These are phyloP conservation scores for Sanderia malayensis DNA, from an alignment of 30 jellyfish, hydroid and myxozoan species.

Conservation along the genomic window DNA sequence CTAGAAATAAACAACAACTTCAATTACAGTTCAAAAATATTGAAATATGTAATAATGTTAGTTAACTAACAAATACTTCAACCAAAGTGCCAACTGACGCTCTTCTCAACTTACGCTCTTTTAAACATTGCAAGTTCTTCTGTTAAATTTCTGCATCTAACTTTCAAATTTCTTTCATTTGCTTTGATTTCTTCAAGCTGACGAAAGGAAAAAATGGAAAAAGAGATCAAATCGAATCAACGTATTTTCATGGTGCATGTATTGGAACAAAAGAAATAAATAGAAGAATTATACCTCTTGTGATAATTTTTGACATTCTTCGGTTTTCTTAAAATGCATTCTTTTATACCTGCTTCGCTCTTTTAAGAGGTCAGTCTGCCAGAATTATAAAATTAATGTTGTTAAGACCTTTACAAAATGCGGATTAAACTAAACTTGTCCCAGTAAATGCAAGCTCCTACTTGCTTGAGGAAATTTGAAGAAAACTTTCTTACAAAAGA, in stretches of 20 bases:
- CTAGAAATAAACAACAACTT: too few species aligned
- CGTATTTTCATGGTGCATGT: not conserved
- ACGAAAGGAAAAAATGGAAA: not conserved
- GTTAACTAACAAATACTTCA: too few species aligned
- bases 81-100: too few species aligned
- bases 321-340: slow-evolving; percentile 57
- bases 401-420: too few species aligned
- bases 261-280: not conserved
- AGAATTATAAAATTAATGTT: too few species aligned
- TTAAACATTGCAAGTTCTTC: slow-evolving; percentile 73
- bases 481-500: too few species aligned
- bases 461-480: too few species aligned
- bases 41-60: too few species aligned
- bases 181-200: slow-evolving; percentile 81
- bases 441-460: too few species aligned
- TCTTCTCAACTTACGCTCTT: slow-evolving; percentile 86
- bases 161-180: slow-evolving; percentile 72
- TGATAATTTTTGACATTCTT: slow-evolving; percentile 60
- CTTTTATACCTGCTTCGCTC: slow-evolving; percentile 78
- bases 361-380: slow-evolving; percentile 74
- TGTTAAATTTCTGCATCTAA: slow-evolving; percentile 69
- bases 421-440: too few species aligned
- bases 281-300: slow-evolving; percentile 58
- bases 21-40: slow-evolving; percentile 1
- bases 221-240: not conserved